Evolutionary conservation across 1,140 invertebrate genomes (phyloP), one percentile per base, ranked within the genome.

Genomic region (Phymastichus coffea): DNA sequence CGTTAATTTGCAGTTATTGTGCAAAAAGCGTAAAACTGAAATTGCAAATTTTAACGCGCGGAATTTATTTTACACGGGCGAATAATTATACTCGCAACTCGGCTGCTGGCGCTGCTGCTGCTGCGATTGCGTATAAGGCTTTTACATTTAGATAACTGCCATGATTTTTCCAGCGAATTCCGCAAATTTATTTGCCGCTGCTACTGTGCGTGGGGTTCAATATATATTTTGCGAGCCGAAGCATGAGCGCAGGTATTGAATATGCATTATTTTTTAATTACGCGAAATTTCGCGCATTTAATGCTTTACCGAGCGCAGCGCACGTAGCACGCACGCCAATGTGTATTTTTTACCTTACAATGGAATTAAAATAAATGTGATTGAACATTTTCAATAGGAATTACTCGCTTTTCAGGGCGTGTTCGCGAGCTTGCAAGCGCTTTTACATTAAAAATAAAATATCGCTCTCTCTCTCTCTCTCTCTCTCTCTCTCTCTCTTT

Each of bases 1-100:
- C 59, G 52, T 61, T 61, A 61, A 61, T 61, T 61, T 61, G 59
- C 59, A 61, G 52, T 61, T 61, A 61, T 56, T 61, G 59, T 61
- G 59, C 59, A 61, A 61, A 61, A 61, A 61, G 59, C 59, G 59
- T 61, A 61, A 61, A 61, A 61, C 59, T 61, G 59, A 56, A 61
- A 61, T 61, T 61, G 59, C 59, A 61, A 51, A 61, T 61, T 61
- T 61, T 61, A n/a, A 61, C 59, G 59, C 49, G 48, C 26, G 52
- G 52, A 61, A 61, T 61, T 61, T 61, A 61, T 61, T 61, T 61
- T 56, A 61, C 59, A 61, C 59, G 52, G 52, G 52, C 59, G 59
- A 61, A 61, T 61, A 55, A 61, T 61, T 61, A 61, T 56, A 61
- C 59, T n/a, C n/a, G n/a, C n/a, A n/a, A n/a, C n/a, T n/a, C n/a